Evolutionary conservation across 2,888 invertebrate genomes (phyloP), one percentile per base, ranked within the genome.

Genomic region (Parnassius mnemosyne): DNA sequence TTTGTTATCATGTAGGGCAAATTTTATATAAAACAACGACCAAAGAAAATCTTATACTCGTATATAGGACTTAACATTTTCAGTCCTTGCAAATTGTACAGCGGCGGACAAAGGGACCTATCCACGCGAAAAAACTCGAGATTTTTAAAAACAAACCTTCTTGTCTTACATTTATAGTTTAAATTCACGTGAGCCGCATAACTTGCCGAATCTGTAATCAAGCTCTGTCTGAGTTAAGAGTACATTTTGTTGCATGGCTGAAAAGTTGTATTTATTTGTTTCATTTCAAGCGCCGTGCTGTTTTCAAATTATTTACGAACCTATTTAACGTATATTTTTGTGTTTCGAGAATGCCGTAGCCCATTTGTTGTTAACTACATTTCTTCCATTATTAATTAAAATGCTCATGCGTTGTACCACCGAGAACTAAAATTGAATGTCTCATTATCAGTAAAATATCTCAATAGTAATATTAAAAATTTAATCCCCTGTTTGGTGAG

Each of bases 261-360:
- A 57, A 51, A 57, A 20, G 11, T 10, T 16, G 13, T 51, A 51
- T 51, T 57, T 57, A 51, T 57, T 49, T 51, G 43, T 57, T 57
- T 43, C 50, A 51, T 51, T 51, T 50, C n/a, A 12, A 42, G 13
- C 50, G 11, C 13, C 25, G 13, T 25, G 16, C 34, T 25, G 47
- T 12, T 51, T 43, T 34, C 9, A 16, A 13, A 49, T 16, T 49
- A 49, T 57, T 57, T 41, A 57, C 57, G 49, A 50, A 50, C 42
- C 7, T 41, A 49, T 41, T 11, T 41, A 5, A 10, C 11, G 7
- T n/a, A n/a, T 20, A 47, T 11, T 34, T 11, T 56, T 34, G 34
- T 13, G 56, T 47, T 16, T 1, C 47, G 47, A 25, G 25, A 3
- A 25, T 25, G 3, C 25, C 25, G 25, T 25, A 25, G 25, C 3